Base-by-base conservation (phyloP, 2,888 invertebrate genomes). In the Apodemia duryi region DNA sequence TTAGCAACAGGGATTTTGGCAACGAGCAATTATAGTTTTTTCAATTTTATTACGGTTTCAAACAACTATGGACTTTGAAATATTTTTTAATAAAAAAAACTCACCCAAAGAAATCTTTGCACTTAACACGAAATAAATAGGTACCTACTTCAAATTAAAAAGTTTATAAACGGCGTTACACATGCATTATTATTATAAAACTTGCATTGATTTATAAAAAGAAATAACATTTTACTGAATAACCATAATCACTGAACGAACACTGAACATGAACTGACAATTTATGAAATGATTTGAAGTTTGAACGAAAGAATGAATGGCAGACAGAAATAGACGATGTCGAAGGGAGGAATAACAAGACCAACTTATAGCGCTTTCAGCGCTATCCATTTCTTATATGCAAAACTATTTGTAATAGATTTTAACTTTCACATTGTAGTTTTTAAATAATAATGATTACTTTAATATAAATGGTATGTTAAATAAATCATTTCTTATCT, bases 301-400 rank as follows among this genome's bases (percentile, higher is more conserved):
- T 82, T 84, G 84, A 83, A 85, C 83, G 83, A 74, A 83, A 76
- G 75, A 73, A 74, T 82, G 83, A 87, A 86, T 86, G 86, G 85
- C 78, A 84, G 82, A 85, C 86, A 84, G 81, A 85, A 86, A 88
- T 86, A 86, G 86, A 80, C 76, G 57, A 60, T 35, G 7, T 2
- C 35, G 78, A 81, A 81, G 88, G 87, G 86, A 79, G 83, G 86
- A 79, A 79, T 79, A 68, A 71, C 61, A 65, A 46, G 61, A 13
- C 46, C 67, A 67, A 65, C 62, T 63, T 29, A 63, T 63, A 82
- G 76, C 76, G 74, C 67, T 71, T 72, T 70, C 67, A 81, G 77
- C 84, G 85, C 83, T 83, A 64, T 51, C 0, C 7, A 32, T 51
- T 64, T 57, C 4, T 57, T 21, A 29, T 13, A 11, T 29, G 29